phyloP scores from a whole-genome alignment of 2,797 vertebrate genomes.

The Danionella dracula region DNA sequence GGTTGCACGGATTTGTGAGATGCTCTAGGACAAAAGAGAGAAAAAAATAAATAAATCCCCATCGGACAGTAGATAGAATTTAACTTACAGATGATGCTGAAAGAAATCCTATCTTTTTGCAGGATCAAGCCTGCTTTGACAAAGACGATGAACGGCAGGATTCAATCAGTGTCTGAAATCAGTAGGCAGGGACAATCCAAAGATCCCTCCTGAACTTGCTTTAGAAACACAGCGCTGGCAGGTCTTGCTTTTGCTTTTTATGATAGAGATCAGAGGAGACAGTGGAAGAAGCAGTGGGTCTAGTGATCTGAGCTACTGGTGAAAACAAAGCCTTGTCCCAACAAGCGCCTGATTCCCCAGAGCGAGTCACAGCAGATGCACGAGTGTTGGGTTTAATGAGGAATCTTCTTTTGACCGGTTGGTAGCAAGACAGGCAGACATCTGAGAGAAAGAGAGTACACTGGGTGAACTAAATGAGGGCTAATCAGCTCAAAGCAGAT shows the following conservation, averaged over 20 bases:
- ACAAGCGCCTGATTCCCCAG: constrained; percentile 17
- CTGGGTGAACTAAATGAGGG: constrained; percentile 28
- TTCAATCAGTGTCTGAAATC: constrained; percentile 31
- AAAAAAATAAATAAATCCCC: neutral
- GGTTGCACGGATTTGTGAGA: constrained; percentile 17
- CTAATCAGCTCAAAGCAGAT: constrained; percentile 46
- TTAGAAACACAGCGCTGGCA: constrained; percentile 3
- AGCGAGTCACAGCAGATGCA: constrained; percentile 16
- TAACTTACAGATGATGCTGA: constrained; percentile 1
- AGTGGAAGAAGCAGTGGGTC: constrained; percentile 9
- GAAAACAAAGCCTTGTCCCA: constrained; percentile 29
- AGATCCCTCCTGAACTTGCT: constrained; percentile 14
- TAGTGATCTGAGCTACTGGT: constrained; percentile 21
- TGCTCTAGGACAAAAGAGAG: neutral
- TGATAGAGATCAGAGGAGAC: constrained; percentile 21
- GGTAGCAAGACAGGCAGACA: constrained; percentile 11
- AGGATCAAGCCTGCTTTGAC: constrained; percentile 3
- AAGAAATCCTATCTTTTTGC: neutral
- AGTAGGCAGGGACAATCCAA: constrained; percentile 5
- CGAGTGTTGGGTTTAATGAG: constrained; percentile 32
- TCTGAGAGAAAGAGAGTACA: neutral
- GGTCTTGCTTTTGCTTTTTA: constrained; percentile 2
- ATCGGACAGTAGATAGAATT: constrained; percentile 8
- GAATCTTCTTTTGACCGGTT: constrained; percentile 37
- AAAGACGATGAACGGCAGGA: neutral